These are phyloP conservation scores for Dolichopus griseipennis DNA, from an alignment of 2,888 invertebrate genomes.

Conservation along the genomic window DNA sequence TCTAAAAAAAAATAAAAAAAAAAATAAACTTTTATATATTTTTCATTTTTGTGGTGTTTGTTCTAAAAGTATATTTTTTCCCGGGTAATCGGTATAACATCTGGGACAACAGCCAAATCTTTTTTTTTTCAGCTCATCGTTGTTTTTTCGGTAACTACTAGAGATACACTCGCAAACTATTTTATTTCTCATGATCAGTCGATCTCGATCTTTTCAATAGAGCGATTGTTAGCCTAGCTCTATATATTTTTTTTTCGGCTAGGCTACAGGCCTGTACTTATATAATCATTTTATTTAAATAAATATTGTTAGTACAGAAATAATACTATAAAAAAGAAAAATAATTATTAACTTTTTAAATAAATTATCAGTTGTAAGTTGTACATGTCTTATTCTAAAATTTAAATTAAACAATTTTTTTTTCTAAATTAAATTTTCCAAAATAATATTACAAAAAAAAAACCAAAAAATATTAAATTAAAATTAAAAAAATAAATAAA, in stretches of 20 bases:
- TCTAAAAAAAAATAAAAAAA: not conserved
- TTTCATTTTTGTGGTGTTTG: not conserved
- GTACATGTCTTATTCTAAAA: slow-evolving; percentile 8
- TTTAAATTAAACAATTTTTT: not conserved
- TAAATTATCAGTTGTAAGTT: slow-evolving; percentile 18
- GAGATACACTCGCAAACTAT: slow-evolving; percentile 40
- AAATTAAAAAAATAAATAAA: slow-evolving; percentile 2
- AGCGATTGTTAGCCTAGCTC: slow-evolving; percentile 40
- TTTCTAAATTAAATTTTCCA: not conserved
- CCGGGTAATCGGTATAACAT: slow-evolving; percentile 43
- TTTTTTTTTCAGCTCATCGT: slow-evolving; percentile 29
- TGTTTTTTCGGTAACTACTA: slow-evolving; percentile 32
- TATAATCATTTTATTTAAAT: slow-evolving; percentile 15
- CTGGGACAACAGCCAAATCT: slow-evolving; percentile 44
- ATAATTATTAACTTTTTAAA: slow-evolving; percentile 15
- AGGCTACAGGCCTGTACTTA: slow-evolving; percentile 26
- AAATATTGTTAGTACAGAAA: slow-evolving; percentile 19
- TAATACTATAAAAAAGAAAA: slow-evolving; percentile 14
- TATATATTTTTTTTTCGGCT: slow-evolving; percentile 20
- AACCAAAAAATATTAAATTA: too few species aligned
- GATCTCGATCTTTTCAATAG: slow-evolving; percentile 45
- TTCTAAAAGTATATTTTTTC: slow-evolving; percentile 33
- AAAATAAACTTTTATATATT: too few species aligned
- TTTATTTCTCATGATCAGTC: slow-evolving; percentile 44
- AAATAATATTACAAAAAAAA: too few species aligned